Percentiles rank a stretch among this genome's conserved stretches.
These are phyloP conservation scores for Plagiodera versicolora DNA, from an alignment of 2,888 invertebrate species.

Conservation along the genomic window DNA sequence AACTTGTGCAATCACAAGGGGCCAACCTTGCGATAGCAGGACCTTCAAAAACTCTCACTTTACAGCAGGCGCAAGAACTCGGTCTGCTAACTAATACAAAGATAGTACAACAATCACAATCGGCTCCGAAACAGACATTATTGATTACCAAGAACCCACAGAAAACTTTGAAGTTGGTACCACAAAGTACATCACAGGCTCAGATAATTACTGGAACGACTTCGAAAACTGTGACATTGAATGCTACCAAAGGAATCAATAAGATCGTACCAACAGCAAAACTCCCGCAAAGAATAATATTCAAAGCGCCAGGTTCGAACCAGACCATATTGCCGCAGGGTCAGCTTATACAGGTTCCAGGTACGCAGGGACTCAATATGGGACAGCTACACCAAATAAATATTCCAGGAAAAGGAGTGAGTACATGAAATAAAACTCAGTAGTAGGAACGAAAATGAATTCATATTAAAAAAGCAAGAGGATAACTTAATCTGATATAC, in stretches of 20 bases:
- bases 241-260: conserved; percentile 65
- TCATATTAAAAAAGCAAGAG: no score
- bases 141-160: conserved; percentile 47
- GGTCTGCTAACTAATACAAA: conserved; percentile 60
- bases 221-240: conserved; percentile 52
- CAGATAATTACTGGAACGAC: conserved; percentile 42
- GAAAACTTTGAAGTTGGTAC: conserved; percentile 52
- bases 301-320: conserved; percentile 51
- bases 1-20: conserved; percentile 39
- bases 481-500: no score
- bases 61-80: conserved; percentile 67
- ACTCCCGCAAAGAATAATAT: conserved; percentile 59
- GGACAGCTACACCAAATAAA: conserved; percentile 71
- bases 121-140: conserved; percentile 55
- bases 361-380: conserved; percentile 52
- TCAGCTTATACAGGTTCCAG: conserved; percentile 50
- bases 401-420: conserved; percentile 71
- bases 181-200: conserved; percentile 38
- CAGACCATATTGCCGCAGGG: conserved; percentile 54
- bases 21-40: conserved; percentile 44
- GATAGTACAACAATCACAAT: conserved; percentile 49
- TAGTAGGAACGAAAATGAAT: no score
- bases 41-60: conserved; percentile 64
- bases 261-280: conserved; percentile 70
- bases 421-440: no score